Conservation (phyloP, 2,113 vertebrate species). For the Oncorhynchus mykiss region DNA sequence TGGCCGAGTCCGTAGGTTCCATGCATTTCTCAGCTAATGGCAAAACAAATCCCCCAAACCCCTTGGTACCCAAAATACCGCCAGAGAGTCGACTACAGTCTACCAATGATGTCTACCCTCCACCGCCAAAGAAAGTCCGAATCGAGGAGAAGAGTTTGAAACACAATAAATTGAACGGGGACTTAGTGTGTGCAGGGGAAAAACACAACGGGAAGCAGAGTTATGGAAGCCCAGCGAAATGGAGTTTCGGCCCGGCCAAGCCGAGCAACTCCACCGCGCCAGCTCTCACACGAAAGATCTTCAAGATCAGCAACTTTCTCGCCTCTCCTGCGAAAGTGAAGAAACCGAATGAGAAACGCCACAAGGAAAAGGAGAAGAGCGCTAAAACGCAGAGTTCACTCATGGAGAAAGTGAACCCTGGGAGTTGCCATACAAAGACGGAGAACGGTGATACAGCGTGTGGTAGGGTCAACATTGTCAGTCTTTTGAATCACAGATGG, state of each 20-base stretch:
- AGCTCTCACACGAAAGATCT: constrained; percentile 68
- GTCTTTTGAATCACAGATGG: too few relatives aligned
- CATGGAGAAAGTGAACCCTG: constrained; percentile 65
- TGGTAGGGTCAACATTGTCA: constrained; percentile 27
- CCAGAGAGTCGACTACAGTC: constrained; percentile 69
- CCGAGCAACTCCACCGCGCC: constrained; percentile 65
- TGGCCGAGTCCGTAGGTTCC: constrained; percentile 82
- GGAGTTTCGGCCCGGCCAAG: constrained; percentile 81
- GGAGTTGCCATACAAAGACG: constrained; percentile 72
- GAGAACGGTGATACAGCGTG: constrained; percentile 68
- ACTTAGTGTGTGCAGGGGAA: constrained; percentile 76
- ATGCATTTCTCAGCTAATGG: constrained; percentile 76
- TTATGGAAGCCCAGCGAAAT: constrained; percentile 78
- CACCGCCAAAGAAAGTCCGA: constrained; percentile 77
- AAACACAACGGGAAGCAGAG: constrained; percentile 77
- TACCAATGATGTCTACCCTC: constrained; percentile 73
- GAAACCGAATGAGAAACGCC: constrained; percentile 82
- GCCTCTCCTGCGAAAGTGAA: constrained; percentile 74
- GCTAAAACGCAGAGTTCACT: constrained; percentile 68
- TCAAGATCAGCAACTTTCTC: constrained; percentile 77
- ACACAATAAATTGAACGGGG: constrained; percentile 82
- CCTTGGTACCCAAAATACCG: constrained; percentile 68
- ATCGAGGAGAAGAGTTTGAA: constrained; percentile 80
- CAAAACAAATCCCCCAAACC: constrained; percentile 68
- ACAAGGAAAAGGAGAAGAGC: constrained; percentile 81